These are phyloP conservation scores for Willowsia nigromaculata DNA, from an alignment of 2,888 invertebrate genomes.

Conservation along the genomic window DNA sequence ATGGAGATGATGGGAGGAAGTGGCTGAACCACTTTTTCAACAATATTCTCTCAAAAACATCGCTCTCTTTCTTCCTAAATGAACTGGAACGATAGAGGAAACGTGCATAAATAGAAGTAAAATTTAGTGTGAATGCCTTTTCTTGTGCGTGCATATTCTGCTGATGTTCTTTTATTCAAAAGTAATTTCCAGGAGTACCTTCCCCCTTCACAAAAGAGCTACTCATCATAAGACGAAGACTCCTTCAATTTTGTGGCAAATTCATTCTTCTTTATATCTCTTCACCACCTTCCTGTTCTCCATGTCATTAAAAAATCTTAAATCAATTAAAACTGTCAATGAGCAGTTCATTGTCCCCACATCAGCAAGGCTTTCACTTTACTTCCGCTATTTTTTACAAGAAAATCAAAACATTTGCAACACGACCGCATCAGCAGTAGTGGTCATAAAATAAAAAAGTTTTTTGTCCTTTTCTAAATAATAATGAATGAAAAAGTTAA, in stretches of 20 bases:
- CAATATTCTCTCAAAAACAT: neutral
- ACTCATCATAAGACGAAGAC: too few species aligned
- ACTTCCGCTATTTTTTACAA: neutral
- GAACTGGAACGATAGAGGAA: too few species aligned
- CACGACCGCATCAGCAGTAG: neutral
- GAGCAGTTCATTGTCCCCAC: conserved; percentile 23
- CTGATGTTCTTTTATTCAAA: neutral
- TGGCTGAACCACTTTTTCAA: neutral
- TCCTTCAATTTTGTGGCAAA: too few species aligned
- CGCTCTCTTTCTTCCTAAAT: neutral
- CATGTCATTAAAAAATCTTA: too few species aligned
- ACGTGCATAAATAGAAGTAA: neutral
- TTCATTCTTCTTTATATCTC: too few species aligned
- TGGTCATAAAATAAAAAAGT: neutral
- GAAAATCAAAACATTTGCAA: neutral
- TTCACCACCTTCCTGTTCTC: too few species aligned
- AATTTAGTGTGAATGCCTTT: neutral
- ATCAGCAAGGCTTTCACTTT: neutral
- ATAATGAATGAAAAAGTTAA: conserved; percentile 4
- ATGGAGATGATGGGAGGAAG: too few species aligned
- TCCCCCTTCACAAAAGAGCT: too few species aligned
- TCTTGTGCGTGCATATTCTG: neutral
- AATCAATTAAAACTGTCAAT: conserved; percentile 39
- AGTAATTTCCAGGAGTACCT: too few species aligned
- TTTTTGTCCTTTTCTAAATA: neutral